A percentile compares a stretch with the other conserved stretches of the same genome.
These are phyloP conservation scores for Atethmia centrago DNA, from an alignment of 2,888 invertebrate genomes.

Conservation along the genomic window DNA sequence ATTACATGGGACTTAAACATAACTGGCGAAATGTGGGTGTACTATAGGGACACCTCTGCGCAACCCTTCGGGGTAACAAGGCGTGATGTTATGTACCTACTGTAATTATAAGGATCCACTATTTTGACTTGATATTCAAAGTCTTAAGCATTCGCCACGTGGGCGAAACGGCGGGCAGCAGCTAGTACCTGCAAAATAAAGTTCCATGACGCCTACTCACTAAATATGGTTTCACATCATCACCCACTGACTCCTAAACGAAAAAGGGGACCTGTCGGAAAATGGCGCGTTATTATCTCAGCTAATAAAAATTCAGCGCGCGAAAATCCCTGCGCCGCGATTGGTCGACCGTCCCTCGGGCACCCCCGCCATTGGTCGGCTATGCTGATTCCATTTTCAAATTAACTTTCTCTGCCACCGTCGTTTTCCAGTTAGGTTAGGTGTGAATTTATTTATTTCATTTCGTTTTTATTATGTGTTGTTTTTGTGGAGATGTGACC, in stretches of 20 bases:
- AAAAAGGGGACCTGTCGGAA: conserved; percentile 86
- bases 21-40: no score
- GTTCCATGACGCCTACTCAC: no score
- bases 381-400: conserved; percentile 90
- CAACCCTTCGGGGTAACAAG: no score
- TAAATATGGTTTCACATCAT: conserved; percentile 20
- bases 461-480: conserved; percentile 77
- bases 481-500: conserved; percentile 61
- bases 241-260: conserved; percentile 72
- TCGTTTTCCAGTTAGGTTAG: conserved; percentile 82
- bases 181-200: no score
- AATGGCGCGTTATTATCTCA: conserved; percentile 89
- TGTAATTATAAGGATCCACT: no score
- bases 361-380: conserved; percentile 83
- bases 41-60: no score
- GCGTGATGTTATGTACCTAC: no score
- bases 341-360: conserved; percentile 84
- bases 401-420: conserved; percentile 89
- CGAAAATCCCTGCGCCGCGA: conserved; percentile 85
- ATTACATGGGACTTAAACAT: no score
- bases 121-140: no score
- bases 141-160: no score
- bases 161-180: no score
- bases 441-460: conserved; percentile 81
- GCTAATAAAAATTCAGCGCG: conserved; percentile 91